A percentile compares a stretch with the other conserved stretches of the same genome.
phyloP scores from a whole-genome alignment of 2,888 invertebrate species.

The Chaetoderma sp. region DNA sequence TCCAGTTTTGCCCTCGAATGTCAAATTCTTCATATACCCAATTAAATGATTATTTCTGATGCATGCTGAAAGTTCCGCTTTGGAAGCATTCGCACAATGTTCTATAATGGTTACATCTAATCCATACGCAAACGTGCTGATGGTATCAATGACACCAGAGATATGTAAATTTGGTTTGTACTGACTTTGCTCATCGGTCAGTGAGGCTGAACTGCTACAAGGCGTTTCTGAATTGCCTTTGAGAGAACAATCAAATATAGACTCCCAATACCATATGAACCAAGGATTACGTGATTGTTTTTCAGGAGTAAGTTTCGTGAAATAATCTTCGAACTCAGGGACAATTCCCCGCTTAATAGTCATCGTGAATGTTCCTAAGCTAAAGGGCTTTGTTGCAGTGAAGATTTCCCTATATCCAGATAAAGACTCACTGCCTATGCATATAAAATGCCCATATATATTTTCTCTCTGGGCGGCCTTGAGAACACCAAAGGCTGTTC shows the following conservation, averaged over 20 bases:
- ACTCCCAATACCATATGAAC: constrained; percentile 56
- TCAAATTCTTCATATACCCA: neutral
- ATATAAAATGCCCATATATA: constrained; percentile 44
- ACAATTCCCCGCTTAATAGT: constrained; percentile 23
- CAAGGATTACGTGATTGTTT: constrained; percentile 44
- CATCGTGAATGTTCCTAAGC: constrained; percentile 44
- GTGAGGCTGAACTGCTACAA: no score
- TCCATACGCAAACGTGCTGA: constrained; percentile 46
- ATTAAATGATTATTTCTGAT: neutral
- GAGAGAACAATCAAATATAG: constrained; percentile 43
- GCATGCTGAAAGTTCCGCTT: neutral
- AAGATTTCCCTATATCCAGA: constrained; percentile 31
- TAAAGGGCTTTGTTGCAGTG: constrained; percentile 37
- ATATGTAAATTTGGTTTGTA: constrained; percentile 10
- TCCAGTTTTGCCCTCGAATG: neutral
- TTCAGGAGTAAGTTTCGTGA: constrained; percentile 39
- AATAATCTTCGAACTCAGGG: constrained; percentile 44
- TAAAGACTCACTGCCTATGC: constrained; percentile 54
- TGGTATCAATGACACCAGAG: constrained; percentile 44
- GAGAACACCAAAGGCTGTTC: constrained; percentile 39
- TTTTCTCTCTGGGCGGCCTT: constrained; percentile 28
- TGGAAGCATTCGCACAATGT: constrained; percentile 29
- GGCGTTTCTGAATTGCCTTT: neutral
- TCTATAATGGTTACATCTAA: constrained; percentile 39
- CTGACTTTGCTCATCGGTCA: no score